A percentile compares a stretch with the other conserved stretches of the same genome.
Conservation (phyloP, 2,797 vertebrate species). For the Sebastes melanostomus region DNA sequence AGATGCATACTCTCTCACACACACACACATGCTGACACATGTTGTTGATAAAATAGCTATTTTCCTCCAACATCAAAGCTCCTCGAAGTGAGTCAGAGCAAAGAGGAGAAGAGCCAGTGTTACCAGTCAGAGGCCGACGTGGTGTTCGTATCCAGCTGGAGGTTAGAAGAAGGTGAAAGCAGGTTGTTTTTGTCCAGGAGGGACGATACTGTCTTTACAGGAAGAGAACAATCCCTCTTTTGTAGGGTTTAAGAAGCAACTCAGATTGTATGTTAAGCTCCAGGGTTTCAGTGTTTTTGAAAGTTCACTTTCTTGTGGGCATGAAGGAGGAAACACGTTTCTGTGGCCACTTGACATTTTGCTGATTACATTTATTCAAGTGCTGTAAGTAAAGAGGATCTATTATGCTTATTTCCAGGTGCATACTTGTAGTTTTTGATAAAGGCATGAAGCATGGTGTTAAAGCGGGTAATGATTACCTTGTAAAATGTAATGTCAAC, state of each 20-base stretch:
- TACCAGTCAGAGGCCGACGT: background rate
- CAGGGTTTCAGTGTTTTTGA: background rate
- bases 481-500: background rate
- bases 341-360: background rate
- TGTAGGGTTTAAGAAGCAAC: conserved; percentile 18
- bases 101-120: conserved; percentile 14
- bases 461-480: background rate
- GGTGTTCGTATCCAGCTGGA: background rate
- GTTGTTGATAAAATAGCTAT: conserved; percentile 55
- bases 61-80: conserved; percentile 47
- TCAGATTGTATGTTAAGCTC: background rate
- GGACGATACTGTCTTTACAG: background rate
- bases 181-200: conserved; percentile 30
- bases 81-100: conserved; percentile 22
- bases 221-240: conserved; percentile 14
- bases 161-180: conserved; percentile 19
- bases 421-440: background rate
- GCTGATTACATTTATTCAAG: background rate
- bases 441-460: background rate
- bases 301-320: background rate
- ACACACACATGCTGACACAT: conserved; percentile 42
- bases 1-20: background rate
- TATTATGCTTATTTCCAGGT: too few species aligned
- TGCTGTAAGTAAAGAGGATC: background rate
- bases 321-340: background rate